Base-by-base conservation (phyloP, 2,113 vertebrate species). In the Lycocorax pyrrhopterus region DNA sequence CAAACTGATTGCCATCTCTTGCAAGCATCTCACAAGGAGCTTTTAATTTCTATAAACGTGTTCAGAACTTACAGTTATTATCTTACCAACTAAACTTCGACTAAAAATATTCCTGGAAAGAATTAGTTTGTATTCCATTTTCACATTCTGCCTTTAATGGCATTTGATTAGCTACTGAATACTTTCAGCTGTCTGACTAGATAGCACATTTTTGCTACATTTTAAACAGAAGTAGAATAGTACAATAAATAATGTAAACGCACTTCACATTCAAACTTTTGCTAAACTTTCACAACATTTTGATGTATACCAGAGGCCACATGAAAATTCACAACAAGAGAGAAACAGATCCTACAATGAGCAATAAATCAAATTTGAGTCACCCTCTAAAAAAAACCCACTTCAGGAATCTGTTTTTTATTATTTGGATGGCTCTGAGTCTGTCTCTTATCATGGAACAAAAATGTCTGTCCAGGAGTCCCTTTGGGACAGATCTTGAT, bases 221-320 rank as follows among this genome's bases (percentile, higher is more conserved):
- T 96, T 78, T 68, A 81, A 93, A 85, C n/a, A 91, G 58, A 91
- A 90, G 39, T 47, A 47, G 30, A 93, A 22, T 41, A 94, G 35
- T 88, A 87, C 64, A 84, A 75, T 84, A 91, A 88, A 88, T 93
- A 96, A 88, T 64, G 52, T 72, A 88, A 88, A 84, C 41, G 39
- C n/a, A 81, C 60, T 89, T 86, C 22, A n/a, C 4, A 2, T 78
- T 90, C 56, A 90, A 78, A 88, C 7, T 84, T 91, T 27, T 75
- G 90, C 72, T 86, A 93, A 96, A 87, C 47, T 88, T 93, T 47
- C 75, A 80, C 72, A 95, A 84, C 46, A 75, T 86, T 94, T 64
- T 93, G 73, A 90, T 0, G 0, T 86, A 68, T 63, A 68, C 33
- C 60, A 94, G 59, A 56, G 68, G 90, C 64, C 78, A 84, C 18